Percentiles rank a stretch among this genome's conserved stretches.
phyloP scores from a whole-genome alignment of 2,888 invertebrate genomes.

The Chydorus sphaericus region DNA sequence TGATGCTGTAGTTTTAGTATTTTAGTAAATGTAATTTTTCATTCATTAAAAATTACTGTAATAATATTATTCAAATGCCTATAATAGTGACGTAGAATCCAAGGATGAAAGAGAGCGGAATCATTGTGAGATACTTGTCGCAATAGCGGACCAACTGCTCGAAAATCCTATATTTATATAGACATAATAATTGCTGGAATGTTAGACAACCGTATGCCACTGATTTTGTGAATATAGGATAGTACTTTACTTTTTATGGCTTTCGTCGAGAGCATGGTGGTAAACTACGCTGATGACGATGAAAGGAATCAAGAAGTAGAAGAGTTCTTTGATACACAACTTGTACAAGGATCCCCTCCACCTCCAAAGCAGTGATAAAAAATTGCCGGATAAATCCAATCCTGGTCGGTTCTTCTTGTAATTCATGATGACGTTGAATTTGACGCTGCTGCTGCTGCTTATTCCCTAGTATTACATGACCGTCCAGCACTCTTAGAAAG shows the following conservation, averaged over 20 bases:
- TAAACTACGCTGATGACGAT: slow-evolving; percentile 37
- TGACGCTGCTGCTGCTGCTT: no score
- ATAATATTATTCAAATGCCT: background rate
- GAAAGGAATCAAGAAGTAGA: slow-evolving; percentile 35
- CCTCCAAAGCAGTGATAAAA: slow-evolving; percentile 40
- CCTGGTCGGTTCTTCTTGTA: background rate
- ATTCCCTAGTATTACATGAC: no score
- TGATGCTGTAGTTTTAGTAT: slow-evolving; percentile 5
- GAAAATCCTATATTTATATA: slow-evolving; percentile 11
- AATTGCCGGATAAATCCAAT: slow-evolving; percentile 31
- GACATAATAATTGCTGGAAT: background rate
- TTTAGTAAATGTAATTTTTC: no score
- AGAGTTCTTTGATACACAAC: slow-evolving; percentile 38
- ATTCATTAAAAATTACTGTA: background rate
- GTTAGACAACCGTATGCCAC: background rate
- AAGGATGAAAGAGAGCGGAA: slow-evolving; percentile 15
- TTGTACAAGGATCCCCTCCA: slow-evolving; percentile 43
- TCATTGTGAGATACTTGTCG: slow-evolving; percentile 15
- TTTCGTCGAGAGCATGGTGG: slow-evolving; percentile 32
- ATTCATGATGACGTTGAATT: no score
- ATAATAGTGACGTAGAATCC: slow-evolving; percentile 15
- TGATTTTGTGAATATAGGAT: background rate
- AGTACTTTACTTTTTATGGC: slow-evolving; percentile 32
- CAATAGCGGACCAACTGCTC: slow-evolving; percentile 12
- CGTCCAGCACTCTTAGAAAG: no score